Evolutionary conservation across 2,113 vertebrate genomes (phyloP).

Genomic region (Anolis carolinensis): DNA sequence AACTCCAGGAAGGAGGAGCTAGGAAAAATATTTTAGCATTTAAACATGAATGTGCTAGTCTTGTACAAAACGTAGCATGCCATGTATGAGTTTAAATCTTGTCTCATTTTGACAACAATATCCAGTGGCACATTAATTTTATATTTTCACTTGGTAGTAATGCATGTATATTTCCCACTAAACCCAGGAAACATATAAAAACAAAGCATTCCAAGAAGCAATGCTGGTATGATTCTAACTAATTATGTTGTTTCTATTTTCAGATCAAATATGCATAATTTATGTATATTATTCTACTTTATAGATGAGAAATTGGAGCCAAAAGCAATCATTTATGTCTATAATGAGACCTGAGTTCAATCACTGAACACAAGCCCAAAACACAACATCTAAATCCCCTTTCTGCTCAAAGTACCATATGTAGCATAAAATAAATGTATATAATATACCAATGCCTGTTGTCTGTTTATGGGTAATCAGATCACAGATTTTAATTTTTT

Average conservation of each 20-base stretch:
- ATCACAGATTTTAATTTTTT: conserved; percentile 28
- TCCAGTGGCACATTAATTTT: too few relatives aligned
- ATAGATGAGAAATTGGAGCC: not conserved
- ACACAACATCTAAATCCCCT: not conserved
- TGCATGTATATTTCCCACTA: not conserved
- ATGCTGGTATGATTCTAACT: not conserved
- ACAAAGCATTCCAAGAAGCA: not conserved
- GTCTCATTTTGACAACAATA: not conserved
- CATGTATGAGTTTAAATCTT: not conserved
- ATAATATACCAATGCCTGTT: not conserved
- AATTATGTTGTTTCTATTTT: not conserved
- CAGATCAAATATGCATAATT: not conserved
- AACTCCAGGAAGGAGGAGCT: not conserved
- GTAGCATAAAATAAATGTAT: too few relatives aligned
- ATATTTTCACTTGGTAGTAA: not conserved
- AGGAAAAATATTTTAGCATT: not conserved
- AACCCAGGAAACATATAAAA: too few relatives aligned
- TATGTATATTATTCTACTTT: not conserved
- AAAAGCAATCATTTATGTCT: not conserved
- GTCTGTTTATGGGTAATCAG: conserved; percentile 32
- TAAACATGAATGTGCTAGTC: not conserved
- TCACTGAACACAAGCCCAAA: not conserved
- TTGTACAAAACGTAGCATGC: not conserved
- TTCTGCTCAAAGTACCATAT: not conserved
- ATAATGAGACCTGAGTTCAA: not conserved